Evolutionary conservation across 1,140 invertebrate species (phyloP), one percentile per base, ranked within the genome.

Genomic region (Drusus annulatus): DNA sequence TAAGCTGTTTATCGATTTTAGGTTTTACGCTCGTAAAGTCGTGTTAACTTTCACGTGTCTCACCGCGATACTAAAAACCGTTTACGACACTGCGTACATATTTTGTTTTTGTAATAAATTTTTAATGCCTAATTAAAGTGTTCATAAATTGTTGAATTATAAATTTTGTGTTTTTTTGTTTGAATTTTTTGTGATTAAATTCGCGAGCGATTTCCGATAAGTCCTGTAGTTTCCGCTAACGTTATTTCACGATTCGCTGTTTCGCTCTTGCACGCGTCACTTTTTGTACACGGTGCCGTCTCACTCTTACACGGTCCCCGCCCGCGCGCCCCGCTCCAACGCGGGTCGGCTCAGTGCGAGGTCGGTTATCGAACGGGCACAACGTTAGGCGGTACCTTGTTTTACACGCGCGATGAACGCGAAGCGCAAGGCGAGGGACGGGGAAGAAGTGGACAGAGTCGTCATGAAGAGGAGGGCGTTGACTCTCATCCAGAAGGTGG

Each of bases 261-360:
- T 52, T 56, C 69, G 51, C 50, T 74, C 50, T 28, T 31, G 71
- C 28, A 16, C 52, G 71, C 71, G 71, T 19, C 45, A n/a, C 71
- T 58, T 75, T 58, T 56, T 75, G 54, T 75, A 58, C 71, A 31
- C 71, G 71, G 71, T 51, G 51, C 71, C 23, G 25, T 58, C 71
- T 75, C 71, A 50, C 71, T 75, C 71, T 75, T 71, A 56, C 71
- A 17, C 71, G 71, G 52, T 75, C 71, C 31, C 50, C 69, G 50
- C 54, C 71, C 71, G 71, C 25, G 71, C 23, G 23, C 54, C 52
- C 36, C 69, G 63, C 69, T 17, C 31, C 36, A 45, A 16, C 69
- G 19, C 50, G 50, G 23, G 17, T 0, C 54, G 25, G 25, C 71
- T 56, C 68, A 71, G 68, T 71, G 21, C 68, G 68, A 71, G 50